A percentile compares a stretch with the other conserved stretches of the same genome.
Evolutionary conservation across 2,888 invertebrate genomes (phyloP).

Genomic region (Conchocele bisecta): DNA sequence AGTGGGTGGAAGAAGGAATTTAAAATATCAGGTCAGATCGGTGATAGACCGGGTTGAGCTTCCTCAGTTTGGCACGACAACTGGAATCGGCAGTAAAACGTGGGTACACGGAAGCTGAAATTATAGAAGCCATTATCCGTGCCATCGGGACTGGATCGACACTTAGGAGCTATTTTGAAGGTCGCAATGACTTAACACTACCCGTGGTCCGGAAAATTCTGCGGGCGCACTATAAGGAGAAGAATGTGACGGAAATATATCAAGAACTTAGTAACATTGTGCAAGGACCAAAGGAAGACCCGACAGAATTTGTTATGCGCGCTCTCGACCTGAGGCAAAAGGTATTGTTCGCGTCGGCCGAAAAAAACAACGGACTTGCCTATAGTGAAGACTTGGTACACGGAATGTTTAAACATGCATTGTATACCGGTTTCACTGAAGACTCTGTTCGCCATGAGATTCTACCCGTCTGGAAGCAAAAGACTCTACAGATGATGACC

Average conservation of each 20-base stretch:
- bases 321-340: conserved; percentile 26
- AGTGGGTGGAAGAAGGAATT: conserved; percentile 15
- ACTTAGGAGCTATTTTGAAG: conserved; percentile 15
- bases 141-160: conserved; percentile 1
- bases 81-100: neutral
- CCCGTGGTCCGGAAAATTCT: conserved; percentile 6
- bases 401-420: conserved; percentile 23
- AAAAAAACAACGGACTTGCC: conserved; percentile 8
- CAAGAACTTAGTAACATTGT: conserved; percentile 18
- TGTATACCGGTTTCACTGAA: conserved; percentile 20
- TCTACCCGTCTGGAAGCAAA: neutral
- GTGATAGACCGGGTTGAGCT: conserved; percentile 8
- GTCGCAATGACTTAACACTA: conserved; percentile 16
- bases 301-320: conserved; percentile 23
- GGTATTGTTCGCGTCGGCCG: conserved; percentile 12
- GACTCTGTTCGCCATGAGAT: conserved; percentile 12
- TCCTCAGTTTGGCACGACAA: conserved; percentile 26
- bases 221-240: conserved; percentile 25
- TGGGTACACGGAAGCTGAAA: conserved; percentile 7
- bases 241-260: conserved; percentile 31
- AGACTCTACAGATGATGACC: conserved; percentile 2
- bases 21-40: conserved; percentile 24
- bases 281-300: conserved; percentile 17
- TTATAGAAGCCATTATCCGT: neutral
- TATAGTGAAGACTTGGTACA: conserved; percentile 8